Base-by-base conservation (phyloP, 2,888 invertebrate species). In the Synanthedon andrenaeformis region DNA sequence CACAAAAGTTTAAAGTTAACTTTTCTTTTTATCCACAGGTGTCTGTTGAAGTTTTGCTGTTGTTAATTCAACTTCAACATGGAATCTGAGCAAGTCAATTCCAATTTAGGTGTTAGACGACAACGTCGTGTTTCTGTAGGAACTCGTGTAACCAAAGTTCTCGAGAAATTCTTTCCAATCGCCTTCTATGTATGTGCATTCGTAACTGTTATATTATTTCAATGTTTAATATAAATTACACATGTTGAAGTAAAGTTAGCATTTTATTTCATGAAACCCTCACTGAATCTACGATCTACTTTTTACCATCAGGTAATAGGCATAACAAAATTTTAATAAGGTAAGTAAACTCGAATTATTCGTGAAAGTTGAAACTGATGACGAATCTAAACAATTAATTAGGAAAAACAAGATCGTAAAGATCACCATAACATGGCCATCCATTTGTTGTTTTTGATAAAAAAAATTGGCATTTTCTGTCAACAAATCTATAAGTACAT, bases 121-220 rank as follows among this genome's bases (percentile, higher is more conserved):
- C 52, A 45, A 49, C 41, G 19, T 51, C 64, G 63, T 35, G 10
- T 35, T 35, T 35, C 35, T 35, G 2, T 35, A 2, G 35, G 10
- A 35, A 35, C 35, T 2, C 35, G 35, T 35, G 56, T 76, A 62
- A 66, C 67, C 54, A 56, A 59, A 23, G 59, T 72, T 42, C 61
- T 86, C 11, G 82, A 85, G 59, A 67, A 64, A 35, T 83, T 79
- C 64, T 84, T 84, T 59, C 84, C 86, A 3, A 61, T 84, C 42
- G 58, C 79, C 48, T 83, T 83, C 61, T 67, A 70, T 12, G 61
- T 76, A 5, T 72, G 71, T 49, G 80, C 83, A 65, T 72, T 81
- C 52, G 62, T 82, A 41, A 84, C 82, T 3, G 72, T 84, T 54
- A 69, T 82, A 19, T 69, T 85, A 54, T 82, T 86, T 59, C 82